phyloP scores from a whole-genome alignment of 1,140 invertebrate genomes.

The Leguminivora glycinivorella region DNA sequence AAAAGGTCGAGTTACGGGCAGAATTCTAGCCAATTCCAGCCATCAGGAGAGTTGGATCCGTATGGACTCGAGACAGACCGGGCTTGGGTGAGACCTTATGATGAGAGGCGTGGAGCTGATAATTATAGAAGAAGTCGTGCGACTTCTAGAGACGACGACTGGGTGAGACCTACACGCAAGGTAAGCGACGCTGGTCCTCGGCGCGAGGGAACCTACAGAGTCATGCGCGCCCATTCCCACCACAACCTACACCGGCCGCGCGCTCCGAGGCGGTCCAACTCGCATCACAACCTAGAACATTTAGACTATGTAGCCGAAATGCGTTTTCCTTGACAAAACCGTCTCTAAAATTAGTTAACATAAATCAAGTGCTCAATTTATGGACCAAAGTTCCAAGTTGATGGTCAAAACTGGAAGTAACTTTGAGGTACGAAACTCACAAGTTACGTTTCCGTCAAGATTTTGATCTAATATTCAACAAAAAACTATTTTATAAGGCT shows the following conservation, averaged over 20 bases:
- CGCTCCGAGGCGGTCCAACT: conserved; percentile 68
- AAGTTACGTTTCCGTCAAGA: neutral
- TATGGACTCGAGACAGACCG: conserved; percentile 79
- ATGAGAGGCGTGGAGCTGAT: conserved; percentile 64
- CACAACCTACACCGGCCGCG: conserved; percentile 72
- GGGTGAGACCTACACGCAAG: conserved; percentile 55
- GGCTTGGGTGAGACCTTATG: conserved; percentile 75
- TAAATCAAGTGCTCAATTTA: conserved; percentile 70
- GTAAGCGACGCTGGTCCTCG: conserved; percentile 57
- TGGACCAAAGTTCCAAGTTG: conserved; percentile 66
- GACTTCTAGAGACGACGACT: conserved; percentile 56
- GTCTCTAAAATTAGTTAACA: conserved; percentile 46
- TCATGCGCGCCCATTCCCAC: conserved; percentile 78
- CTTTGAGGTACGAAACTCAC: neutral
- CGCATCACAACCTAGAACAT: conserved; percentile 80
- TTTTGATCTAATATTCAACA: conserved; percentile 17
- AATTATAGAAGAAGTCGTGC: conserved; percentile 60
- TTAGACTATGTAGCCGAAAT: conserved; percentile 81
- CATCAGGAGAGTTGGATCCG: conserved; percentile 79
- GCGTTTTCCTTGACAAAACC: conserved; percentile 79
- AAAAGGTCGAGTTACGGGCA: conserved; percentile 81
- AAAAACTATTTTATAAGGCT: conserved; percentile 16
- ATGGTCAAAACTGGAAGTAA: conserved; percentile 29
- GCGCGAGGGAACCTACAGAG: conserved; percentile 58
- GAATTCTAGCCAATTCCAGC: conserved; percentile 80